phyloP scores from a whole-genome alignment of 1,140 invertebrate species.

The Lutraria rhynchaena region DNA sequence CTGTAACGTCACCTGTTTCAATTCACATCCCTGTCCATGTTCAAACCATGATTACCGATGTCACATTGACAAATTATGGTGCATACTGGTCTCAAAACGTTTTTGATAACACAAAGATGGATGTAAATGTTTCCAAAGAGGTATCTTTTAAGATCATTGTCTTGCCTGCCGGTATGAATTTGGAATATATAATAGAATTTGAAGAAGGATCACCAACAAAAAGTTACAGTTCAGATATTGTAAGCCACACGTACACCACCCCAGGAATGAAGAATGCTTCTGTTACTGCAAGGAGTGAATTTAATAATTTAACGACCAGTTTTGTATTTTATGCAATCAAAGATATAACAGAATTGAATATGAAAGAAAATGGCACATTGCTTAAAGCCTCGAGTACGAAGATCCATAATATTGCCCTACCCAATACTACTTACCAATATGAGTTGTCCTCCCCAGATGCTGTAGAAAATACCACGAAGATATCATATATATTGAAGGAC shows the following conservation, averaged over 20 bases:
- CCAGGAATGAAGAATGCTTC: conserved; percentile 18
- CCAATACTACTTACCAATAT: no score
- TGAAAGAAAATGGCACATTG: conserved; percentile 17
- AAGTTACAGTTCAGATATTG: neutral
- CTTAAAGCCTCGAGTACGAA: neutral
- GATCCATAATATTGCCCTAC: no score
- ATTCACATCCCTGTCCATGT: conserved; percentile 27
- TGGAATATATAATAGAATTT: conserved; percentile 24
- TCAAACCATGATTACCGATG: neutral
- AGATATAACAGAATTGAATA: neutral
- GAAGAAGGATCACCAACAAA: neutral
- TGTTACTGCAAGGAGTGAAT: conserved; percentile 21
- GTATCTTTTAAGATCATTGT: conserved; percentile 15
- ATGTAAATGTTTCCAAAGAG: conserved; percentile 9
- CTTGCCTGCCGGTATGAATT: conserved; percentile 1
- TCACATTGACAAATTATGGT: neutral
- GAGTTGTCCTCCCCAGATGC: no score
- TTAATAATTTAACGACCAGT: conserved; percentile 23
- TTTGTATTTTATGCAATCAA: conserved; percentile 25
- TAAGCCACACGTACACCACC: conserved; percentile 7
- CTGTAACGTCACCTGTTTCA: conserved; percentile 6
- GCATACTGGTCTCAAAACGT: conserved; percentile 1
- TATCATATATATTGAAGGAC: no score
- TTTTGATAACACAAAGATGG: neutral
- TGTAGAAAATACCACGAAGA: no score